Conservation (phyloP, 2,113 vertebrate genomes). For the Grallaria varia region DNA sequence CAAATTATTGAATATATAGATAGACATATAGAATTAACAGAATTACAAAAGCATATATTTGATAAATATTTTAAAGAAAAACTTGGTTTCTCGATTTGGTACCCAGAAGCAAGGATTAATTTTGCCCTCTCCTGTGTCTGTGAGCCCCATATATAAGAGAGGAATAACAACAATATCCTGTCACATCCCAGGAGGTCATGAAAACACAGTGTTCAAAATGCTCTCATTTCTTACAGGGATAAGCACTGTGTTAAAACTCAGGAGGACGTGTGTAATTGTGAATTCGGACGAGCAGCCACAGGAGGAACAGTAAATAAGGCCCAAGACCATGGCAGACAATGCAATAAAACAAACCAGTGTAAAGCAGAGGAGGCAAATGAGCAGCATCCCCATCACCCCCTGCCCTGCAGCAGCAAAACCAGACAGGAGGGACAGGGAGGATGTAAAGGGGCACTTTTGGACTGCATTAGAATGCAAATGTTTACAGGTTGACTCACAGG, state of each 20-base stretch:
- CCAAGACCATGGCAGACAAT: not conserved
- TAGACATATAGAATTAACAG: not conserved
- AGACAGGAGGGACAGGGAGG: not conserved
- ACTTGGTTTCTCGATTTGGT: not conserved
- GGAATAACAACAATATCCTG: not conserved
- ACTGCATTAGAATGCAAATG: not conserved
- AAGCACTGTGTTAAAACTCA: not conserved
- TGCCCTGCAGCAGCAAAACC: not conserved
- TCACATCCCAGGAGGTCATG: not conserved
- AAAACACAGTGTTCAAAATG: not conserved
- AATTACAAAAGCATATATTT: not conserved
- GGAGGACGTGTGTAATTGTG: not conserved
- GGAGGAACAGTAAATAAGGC: not conserved
- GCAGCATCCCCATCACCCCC: not conserved
- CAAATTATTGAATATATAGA: not conserved
- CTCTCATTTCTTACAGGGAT: not conserved
- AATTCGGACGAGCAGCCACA: not conserved
- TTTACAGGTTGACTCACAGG: not conserved
- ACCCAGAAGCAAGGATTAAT: not conserved
- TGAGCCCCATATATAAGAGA: not conserved
- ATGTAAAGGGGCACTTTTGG: not conserved
- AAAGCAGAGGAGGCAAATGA: not conserved
- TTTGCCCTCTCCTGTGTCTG: not conserved
- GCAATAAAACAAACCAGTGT: not conserved
- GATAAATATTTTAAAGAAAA: not conserved